Evolutionary conservation across 2,113 vertebrate genomes (phyloP).

Genomic region (Rhabdornis inornatus): DNA sequence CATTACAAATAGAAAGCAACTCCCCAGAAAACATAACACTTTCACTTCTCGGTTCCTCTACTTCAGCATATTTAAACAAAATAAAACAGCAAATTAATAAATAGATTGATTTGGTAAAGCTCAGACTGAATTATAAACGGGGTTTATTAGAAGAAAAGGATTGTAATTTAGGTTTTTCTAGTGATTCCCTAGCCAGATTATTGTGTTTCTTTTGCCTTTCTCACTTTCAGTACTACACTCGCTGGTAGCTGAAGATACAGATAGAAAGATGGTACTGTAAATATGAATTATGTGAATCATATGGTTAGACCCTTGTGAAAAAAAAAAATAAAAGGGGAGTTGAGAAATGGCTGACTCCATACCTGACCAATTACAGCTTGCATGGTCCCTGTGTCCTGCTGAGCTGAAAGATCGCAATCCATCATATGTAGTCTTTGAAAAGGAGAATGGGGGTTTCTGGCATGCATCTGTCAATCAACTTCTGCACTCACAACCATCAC

Average conservation of each 20-base stretch:
- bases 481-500: conserved; percentile 84
- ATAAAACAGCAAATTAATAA: conserved; percentile 31
- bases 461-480: conserved; percentile 87
- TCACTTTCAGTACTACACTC: conserved; percentile 67
- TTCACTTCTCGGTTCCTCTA: conserved; percentile 46
- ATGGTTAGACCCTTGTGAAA: conserved; percentile 77
- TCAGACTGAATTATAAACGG: conserved; percentile 40
- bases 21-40: conserved; percentile 52
- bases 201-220: conserved; percentile 69
- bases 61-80: conserved; percentile 59
- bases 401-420: conserved; percentile 84
- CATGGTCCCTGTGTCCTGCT: conserved; percentile 84
- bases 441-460: conserved; percentile 82
- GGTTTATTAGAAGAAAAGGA: conserved; percentile 47
- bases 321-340: conserved; percentile 75
- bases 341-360: conserved; percentile 88
- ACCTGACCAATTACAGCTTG: conserved; percentile 89
- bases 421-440: conserved; percentile 86
- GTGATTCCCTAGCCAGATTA: conserved; percentile 66
- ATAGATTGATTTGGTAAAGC: conserved; percentile 38
- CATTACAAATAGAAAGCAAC: conserved; percentile 57
- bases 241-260: conserved; percentile 74
- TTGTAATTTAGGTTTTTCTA: conserved; percentile 63
- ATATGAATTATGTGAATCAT: conserved; percentile 86
- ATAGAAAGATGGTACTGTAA: conserved; percentile 82